These are phyloP conservation scores for Mixornis gularis DNA, from an alignment of 2,113 vertebrate species.

Conservation along the genomic window DNA sequence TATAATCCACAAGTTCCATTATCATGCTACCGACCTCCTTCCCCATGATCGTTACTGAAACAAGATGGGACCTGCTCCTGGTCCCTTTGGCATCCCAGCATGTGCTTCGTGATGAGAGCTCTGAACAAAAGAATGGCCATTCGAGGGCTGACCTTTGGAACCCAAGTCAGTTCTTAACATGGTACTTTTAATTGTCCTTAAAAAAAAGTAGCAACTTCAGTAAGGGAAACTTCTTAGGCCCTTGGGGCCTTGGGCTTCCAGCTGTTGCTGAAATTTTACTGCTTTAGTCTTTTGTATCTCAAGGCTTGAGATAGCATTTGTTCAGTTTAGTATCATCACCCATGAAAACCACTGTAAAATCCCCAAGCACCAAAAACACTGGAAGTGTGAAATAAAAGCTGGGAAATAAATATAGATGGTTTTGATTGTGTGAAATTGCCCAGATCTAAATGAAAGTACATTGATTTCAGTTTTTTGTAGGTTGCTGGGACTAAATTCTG, in stretches of 20 bases:
- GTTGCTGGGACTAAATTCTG: not conserved
- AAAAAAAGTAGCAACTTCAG: not conserved
- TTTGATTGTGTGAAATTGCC: not conserved
- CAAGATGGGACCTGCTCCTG: not conserved
- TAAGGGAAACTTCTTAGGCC: not conserved
- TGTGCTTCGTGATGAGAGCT: not conserved
- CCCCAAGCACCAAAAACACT: not conserved
- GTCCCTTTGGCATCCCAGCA: not conserved
- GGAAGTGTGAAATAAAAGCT: not conserved
- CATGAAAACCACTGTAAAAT: not conserved
- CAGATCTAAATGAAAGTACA: not conserved
- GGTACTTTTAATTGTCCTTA: slow-evolving; percentile 16
- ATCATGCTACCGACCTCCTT: not conserved
- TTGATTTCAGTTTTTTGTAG: not conserved
- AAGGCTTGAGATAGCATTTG: not conserved
- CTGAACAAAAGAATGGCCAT: slow-evolving; percentile 13
- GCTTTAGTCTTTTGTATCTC: slow-evolving; percentile 36
- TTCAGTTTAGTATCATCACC: not conserved
- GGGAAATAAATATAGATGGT: not conserved
- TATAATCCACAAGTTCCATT: not conserved
- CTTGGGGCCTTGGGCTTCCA: slow-evolving; percentile 25
- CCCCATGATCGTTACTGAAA: not conserved
- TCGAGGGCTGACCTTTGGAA: slow-evolving; percentile 15
- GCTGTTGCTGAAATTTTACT: slow-evolving; percentile 22
- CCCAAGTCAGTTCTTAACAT: not conserved